Evolutionary conservation across 2,113 vertebrate species (phyloP), one percentile per base, ranked within the genome.

Genomic region (Poecilia latipinna): DNA sequence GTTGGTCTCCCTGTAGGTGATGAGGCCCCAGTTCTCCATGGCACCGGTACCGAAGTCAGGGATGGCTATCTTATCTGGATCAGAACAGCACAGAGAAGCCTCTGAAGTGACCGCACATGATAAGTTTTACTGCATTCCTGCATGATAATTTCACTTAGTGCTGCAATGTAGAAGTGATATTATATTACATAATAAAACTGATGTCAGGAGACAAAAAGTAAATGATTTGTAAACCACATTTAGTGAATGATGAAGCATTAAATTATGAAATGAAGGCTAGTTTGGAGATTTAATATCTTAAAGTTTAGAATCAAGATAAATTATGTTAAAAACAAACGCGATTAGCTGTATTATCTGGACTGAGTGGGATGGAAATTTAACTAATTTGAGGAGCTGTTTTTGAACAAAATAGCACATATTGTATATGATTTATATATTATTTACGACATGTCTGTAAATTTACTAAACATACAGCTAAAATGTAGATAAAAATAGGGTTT

Each of bases 1-100:
- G 86, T 98, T 99, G 24, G 95, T 97, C 89, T 99, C 98, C 86
- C 98, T 91, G 91, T 97, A 99, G 42, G 98, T 99, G 91, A 99
- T 93, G 51, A 99, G 94, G 0, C 98, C 98, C 98, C 98, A 99
- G 94, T 99, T 99, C 87, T 99, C 98, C 98, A 99, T 99, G 29
- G 98, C 98, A 24, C 98, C 98, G 0, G 97, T 99, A 12, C 98
- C 98, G 28, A 99, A 99, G 88, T 99, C 97, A 87, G 98, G 98
- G 87, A 99, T 99, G 78, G 98, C 98, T 39, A 99, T 99, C 94
- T 97, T 91, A 93, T 99, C 98, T 99, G 76, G 2, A 90, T 85
- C 28, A 62, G 61, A 71, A 74, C 15, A 79, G 31, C 8, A 82
- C 22, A 75, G 24, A 22, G 13, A 51, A 6, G 19, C 35, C 3